Conservation (phyloP, 2,113 vertebrate species). For the Orthochromis indermauri region DNA sequence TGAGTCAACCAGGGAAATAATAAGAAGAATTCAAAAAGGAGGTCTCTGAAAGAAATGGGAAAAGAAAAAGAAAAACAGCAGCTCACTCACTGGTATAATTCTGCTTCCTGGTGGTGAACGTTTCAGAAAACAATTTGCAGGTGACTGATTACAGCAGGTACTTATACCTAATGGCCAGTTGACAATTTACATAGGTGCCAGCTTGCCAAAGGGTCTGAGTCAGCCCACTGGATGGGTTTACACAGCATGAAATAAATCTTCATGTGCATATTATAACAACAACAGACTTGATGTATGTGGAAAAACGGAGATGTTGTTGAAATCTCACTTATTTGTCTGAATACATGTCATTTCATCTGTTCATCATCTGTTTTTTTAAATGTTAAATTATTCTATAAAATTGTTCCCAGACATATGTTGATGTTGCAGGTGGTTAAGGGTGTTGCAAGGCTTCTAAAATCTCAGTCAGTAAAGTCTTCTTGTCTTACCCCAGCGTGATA, state of each 20-base stretch:
- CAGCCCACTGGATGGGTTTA: not conserved
- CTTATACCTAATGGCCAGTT: not conserved
- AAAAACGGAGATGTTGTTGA: not conserved
- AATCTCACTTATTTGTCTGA: not conserved
- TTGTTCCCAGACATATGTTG: not conserved
- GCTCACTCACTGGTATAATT: not conserved
- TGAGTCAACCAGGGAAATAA: not conserved
- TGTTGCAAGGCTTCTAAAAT: not conserved
- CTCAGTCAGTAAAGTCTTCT: not conserved
- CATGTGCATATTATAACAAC: not conserved
- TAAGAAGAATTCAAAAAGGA: accelerated
- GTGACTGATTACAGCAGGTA: not conserved
- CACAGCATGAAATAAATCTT: not conserved
- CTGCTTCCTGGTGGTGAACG: not conserved
- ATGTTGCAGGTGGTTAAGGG: accelerated
- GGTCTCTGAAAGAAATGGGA: not conserved
- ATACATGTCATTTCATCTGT: not conserved
- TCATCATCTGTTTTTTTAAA: not conserved
- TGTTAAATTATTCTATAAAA: not conserved
- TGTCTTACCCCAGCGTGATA: conserved; percentile 87
- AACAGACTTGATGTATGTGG: not conserved
- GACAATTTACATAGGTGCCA: not conserved
- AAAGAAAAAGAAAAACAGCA: not conserved
- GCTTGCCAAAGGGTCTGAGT: not conserved
- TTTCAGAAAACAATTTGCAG: not conserved